Conservation (phyloP, 92 coral and sea anemone genomes). For the Palythoa heliodiscus region DNA sequence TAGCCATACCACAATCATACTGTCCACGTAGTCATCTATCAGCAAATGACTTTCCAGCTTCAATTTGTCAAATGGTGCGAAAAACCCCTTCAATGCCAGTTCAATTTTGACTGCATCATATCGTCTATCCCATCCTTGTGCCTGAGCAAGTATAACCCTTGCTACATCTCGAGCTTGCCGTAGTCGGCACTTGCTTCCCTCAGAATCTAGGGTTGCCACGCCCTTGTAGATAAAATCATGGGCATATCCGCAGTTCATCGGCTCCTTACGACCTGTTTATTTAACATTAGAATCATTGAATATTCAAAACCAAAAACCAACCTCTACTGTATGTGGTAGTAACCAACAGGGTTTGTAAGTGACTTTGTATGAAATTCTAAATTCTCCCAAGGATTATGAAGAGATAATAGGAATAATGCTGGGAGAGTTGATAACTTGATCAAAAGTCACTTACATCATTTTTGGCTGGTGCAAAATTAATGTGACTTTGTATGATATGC, state of each 20-base stretch:
- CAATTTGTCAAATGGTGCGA: conserved; percentile 65
- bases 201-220: conserved; percentile 85
- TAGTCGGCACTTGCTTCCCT: conserved; percentile 91
- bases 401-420: too few species aligned
- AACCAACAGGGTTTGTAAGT: too few species aligned
- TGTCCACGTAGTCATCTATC: conserved; percentile 95
- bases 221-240: conserved; percentile 98
- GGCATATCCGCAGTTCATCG: conserved; percentile 88
- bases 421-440: too few species aligned
- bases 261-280: conserved; percentile 77
- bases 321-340: too few species aligned
- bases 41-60: conserved; percentile 85
- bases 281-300: too few species aligned
- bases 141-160: conserved; percentile 87
- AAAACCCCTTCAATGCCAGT: conserved; percentile 69
- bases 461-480: too few species aligned
- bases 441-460: too few species aligned
- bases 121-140: conserved; percentile 89
- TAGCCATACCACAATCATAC: conserved; percentile 79
- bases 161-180: conserved; percentile 90
- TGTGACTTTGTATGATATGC: too few species aligned
- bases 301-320: too few species aligned
- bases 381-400: too few species aligned
- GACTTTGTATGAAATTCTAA: too few species aligned
- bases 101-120: conserved; percentile 67